Conservation (phyloP, 2,113 vertebrate species). For the Nycticebus coucang region DNA sequence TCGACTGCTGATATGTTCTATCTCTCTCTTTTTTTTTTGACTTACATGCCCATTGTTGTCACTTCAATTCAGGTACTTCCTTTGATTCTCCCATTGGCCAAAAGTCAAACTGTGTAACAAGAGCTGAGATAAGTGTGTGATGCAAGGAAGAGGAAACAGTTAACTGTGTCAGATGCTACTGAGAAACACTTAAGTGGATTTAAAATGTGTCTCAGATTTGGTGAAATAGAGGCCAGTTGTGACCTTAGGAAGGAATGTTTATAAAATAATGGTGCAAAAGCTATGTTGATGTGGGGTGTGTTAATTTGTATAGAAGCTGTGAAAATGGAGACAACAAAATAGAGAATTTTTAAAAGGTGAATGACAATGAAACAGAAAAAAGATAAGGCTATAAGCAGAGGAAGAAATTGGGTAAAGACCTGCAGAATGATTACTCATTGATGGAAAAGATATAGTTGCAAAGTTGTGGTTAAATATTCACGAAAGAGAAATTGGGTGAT, state of each 20-base stretch:
- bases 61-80: neutral
- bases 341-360: neutral
- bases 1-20: neutral
- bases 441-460: neutral
- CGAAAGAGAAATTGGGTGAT: neutral
- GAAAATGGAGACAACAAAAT: neutral
- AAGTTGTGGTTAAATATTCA: neutral
- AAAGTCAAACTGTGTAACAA: neutral
- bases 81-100: neutral
- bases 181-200: neutral
- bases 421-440: neutral
- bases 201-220: neutral
- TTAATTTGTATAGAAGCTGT: neutral
- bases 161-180: neutral
- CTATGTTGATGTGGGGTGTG: neutral
- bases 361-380: neutral
- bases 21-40: neutral
- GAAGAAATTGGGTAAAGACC: neutral
- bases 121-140: neutral
- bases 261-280: neutral
- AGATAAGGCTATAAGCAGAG: accelerated
- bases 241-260: neutral
- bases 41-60: neutral
- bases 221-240: neutral
- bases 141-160: neutral